Conservation (phyloP, 35 echinoderm and acorn worm species). For the Diadema setosum region DNA sequence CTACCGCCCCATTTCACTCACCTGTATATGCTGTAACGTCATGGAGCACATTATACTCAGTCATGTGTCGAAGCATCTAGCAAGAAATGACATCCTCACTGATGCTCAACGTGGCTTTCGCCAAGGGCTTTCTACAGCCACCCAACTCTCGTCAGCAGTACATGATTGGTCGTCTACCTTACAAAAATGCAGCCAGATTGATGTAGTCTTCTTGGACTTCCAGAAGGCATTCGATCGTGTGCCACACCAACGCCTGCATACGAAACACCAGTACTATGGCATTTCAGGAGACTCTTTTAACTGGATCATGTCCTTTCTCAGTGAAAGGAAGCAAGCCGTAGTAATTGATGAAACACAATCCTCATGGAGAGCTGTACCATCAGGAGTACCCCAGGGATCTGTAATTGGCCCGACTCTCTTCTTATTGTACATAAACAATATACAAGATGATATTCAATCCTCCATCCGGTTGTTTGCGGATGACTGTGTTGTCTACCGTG, state of each 20-base stretch:
- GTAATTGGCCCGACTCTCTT: too few species aligned
- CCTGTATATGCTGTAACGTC: constrained; percentile 12
- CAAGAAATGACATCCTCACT: neutral
- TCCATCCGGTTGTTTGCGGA: too few species aligned
- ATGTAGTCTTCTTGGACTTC: too few species aligned
- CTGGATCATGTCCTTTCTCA: neutral
- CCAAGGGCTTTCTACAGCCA: neutral
- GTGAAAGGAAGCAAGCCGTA: neutral
- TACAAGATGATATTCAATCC: too few species aligned
- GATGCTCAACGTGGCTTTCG: constrained; percentile 18
- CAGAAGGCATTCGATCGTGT: too few species aligned
- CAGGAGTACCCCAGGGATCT: too few species aligned
- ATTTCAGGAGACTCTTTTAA: neutral
- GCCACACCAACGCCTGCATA: neutral
- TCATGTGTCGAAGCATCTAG: constrained; percentile 12
- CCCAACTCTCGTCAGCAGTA: neutral
- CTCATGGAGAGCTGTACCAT: too few species aligned
- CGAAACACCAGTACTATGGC: neutral
- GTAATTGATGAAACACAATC: neutral
- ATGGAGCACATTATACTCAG: constrained; percentile 28
- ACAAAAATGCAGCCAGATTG: neutral
- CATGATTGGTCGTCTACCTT: constrained; percentile 18
- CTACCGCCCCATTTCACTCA: constrained; percentile 25
- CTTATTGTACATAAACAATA: too few species aligned
- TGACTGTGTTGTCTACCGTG: too few species aligned